Conservation (phyloP, 2,113 vertebrate species). For the Strix aluco region DNA sequence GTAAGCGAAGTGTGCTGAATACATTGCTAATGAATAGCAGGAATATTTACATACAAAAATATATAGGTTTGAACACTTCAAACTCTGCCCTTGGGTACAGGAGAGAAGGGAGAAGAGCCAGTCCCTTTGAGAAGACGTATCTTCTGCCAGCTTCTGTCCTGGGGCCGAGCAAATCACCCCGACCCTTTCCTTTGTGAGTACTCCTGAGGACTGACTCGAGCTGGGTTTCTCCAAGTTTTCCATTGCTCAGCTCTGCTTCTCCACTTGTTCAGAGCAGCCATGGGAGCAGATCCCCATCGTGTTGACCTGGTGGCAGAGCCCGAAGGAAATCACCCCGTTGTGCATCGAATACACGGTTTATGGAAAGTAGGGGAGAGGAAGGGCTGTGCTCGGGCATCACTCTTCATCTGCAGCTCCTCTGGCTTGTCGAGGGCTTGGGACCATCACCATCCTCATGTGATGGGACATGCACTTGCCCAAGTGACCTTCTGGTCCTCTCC, state of each 20-base stretch:
- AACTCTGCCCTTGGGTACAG: conserved; percentile 22
- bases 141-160: background rate
- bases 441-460: background rate
- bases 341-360: background rate
- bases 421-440: background rate
- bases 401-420: background rate
- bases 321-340: accelerated
- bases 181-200: background rate
- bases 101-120: conserved; percentile 17
- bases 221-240: background rate
- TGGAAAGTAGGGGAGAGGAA: background rate
- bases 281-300: accelerated
- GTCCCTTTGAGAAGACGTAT: background rate
- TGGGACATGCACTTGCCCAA: background rate
- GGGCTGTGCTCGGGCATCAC: accelerated
- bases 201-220: background rate
- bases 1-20: conserved; percentile 11
- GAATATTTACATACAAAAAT: conserved; percentile 67
- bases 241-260: background rate
- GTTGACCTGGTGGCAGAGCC: background rate
- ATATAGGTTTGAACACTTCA: conserved; percentile 17
- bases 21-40: conserved; percentile 2
- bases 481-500: background rate
- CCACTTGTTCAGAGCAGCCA: accelerated
- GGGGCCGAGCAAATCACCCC: background rate